A percentile compares a stretch with the other conserved stretches of the same genome.
Evolutionary conservation across 2,797 vertebrate genomes (phyloP).

Genomic region (Ptychadena robeensis): DNA sequence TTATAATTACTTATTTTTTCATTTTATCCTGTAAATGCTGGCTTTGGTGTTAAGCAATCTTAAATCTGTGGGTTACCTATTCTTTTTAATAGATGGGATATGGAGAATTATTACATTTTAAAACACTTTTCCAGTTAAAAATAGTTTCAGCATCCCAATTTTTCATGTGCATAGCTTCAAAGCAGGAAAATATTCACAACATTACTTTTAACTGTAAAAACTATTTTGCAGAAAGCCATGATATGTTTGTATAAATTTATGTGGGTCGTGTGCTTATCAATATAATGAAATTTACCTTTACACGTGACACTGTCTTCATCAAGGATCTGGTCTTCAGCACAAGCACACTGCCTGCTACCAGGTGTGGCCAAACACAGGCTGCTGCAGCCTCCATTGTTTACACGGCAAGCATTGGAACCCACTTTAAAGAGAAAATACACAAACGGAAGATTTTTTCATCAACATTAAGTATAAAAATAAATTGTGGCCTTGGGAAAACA

Average conservation of each 20-base stretch:
- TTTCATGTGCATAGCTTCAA: not conserved
- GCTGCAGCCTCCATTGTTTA: slow-evolving; percentile 94
- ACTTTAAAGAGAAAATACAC: slow-evolving; percentile 53
- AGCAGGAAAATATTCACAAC: too few relatives aligned
- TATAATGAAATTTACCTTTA: slow-evolving; percentile 84
- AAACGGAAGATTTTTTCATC: too few relatives aligned
- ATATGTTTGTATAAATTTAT: too few relatives aligned
- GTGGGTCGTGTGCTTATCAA: too few relatives aligned
- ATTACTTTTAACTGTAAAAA: too few relatives aligned
- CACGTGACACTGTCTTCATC: slow-evolving; percentile 87
- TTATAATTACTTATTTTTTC: not conserved
- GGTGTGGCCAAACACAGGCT: slow-evolving; percentile 93
- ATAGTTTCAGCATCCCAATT: not conserved
- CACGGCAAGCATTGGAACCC: slow-evolving; percentile 89
- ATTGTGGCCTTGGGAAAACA: too few relatives aligned
- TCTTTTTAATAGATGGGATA: not conserved
- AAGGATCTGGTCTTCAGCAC: slow-evolving; percentile 92
- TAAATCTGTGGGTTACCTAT: not conserved
- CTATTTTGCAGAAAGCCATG: too few relatives aligned
- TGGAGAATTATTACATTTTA: not conserved
- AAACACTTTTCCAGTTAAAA: not conserved
- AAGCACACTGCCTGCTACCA: slow-evolving; percentile 86
- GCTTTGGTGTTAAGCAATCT: not conserved
- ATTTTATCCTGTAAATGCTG: not conserved
- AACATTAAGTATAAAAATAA: too few relatives aligned